Evolutionary conservation across 2,888 invertebrate genomes (phyloP), one percentile per base, ranked within the genome.

Genomic region (Branchellion lobata): DNA sequence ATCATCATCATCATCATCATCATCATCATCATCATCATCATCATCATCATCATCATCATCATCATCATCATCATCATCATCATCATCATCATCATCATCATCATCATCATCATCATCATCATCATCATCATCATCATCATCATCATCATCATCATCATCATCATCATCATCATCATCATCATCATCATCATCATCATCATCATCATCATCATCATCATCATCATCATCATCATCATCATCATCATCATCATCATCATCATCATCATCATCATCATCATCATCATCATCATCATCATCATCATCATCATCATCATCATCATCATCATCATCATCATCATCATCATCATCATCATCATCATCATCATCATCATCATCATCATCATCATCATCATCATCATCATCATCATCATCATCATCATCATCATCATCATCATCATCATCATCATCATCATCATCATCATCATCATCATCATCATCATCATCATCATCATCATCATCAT

Each of bases 191-290:
- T 72, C 73, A 33, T 72, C 73, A 72, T 75, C 51, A 57, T 27
- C 51, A 53, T 33, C 75, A 53, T 40, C 75, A 75, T 14, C 14
- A 14, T 14, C 24, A 27, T 18, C 14, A 11, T 36, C 14, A 18
- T 73, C 14, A 24, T 73, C 33, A 11, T 33, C 73, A 31, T 33
- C 29, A 61, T 61, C 57, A 61, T 76, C 76, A 76, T 76, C 76
- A 76, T 76, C 76, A 80, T 80, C 80, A 80, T 80, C 80, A 80
- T 77, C 80, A 82, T 80, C 80, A 82, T 82, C 80, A 77, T 80
- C 81, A 76, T 80, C 81, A 82, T 81, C 81, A 80, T 80, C 81
- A 80, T 81, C 81, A 80, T 82, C 80, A 82, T 81, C 81, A 80
- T 82, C 81, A 82, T 81, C 77, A 77, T 82, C 80, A 78, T 78